A percentile compares a stretch with the other conserved stretches of the same genome.
Evolutionary conservation across 2,888 invertebrate species (phyloP).

Genomic region (Cephus sareptanus): DNA sequence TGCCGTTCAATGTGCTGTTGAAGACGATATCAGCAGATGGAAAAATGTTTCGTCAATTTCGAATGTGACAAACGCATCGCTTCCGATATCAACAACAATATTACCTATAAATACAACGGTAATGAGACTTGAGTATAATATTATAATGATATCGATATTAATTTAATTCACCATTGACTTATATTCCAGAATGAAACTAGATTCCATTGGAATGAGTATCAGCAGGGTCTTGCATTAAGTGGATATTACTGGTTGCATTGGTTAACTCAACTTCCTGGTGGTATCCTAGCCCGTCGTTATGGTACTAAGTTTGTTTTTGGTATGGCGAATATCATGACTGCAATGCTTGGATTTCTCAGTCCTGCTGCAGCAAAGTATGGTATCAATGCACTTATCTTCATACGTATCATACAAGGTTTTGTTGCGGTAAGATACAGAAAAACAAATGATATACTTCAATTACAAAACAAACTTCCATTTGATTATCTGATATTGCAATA

Average conservation of each 20-base stretch:
- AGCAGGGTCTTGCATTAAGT: slow-evolving; percentile 74
- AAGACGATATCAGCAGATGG: slow-evolving; percentile 33
- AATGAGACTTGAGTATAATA: neutral
- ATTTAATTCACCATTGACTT: neutral
- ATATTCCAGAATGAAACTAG: slow-evolving; percentile 40
- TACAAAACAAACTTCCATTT: slow-evolving; percentile 2
- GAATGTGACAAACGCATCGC: slow-evolving; percentile 28
- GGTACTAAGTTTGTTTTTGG: slow-evolving; percentile 81
- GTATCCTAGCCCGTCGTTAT: slow-evolving; percentile 74
- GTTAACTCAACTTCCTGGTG: slow-evolving; percentile 79
- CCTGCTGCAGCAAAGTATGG: slow-evolving; percentile 74
- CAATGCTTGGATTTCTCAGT: slow-evolving; percentile 74
- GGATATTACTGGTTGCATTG: slow-evolving; percentile 82
- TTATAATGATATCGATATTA: neutral
- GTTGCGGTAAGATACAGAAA: slow-evolving; percentile 70
- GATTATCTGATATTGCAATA: neutral
- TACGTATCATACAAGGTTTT: slow-evolving; percentile 77
- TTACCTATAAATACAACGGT: slow-evolving; percentile 21
- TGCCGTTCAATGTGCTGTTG: slow-evolving; percentile 41
- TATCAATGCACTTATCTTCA: slow-evolving; percentile 69
- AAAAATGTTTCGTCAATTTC: slow-evolving; percentile 17
- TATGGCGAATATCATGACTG: slow-evolving; percentile 73
- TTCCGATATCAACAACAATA: slow-evolving; percentile 13
- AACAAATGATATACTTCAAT: neutral
- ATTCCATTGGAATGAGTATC: slow-evolving; percentile 75